Evolutionary conservation across 2,888 invertebrate species (phyloP), one percentile per base, ranked within the genome.

Genomic region (Anodontia alba): DNA sequence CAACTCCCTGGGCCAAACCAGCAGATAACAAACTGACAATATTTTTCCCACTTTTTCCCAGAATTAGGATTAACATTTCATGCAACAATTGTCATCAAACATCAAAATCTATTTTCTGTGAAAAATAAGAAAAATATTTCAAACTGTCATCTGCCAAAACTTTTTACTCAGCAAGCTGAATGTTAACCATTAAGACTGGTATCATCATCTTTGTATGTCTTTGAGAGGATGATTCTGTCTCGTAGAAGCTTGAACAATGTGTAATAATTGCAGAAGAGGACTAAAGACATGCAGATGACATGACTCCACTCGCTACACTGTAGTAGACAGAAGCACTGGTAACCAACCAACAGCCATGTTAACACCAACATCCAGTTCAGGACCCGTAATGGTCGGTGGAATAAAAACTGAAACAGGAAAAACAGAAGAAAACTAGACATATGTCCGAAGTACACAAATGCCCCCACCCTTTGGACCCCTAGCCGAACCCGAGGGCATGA

Each of bases 241-340:
- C 99, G 96, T 42, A 97, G 96, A 88, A 98, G 95, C 95, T 98
- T 98, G 94, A 98, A 99, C 66, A 99, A 95, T 0, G 98, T 97
- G 92, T 97, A 97, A 95, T 98, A 98, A 95, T 98, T 99, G 84
- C 97, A 97, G 92, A 98, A 97, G 46, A 98, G 96, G 68, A 99
- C 95, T 80, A 98, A 96, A 7, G 97, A 96, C 90, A 98, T 96
- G 1, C 98, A 97, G 68, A 99, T 94, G 81, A 98, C 96, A 93
- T 98, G 97, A 95, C 98, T 97, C 99, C 99, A 99, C 89, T 98
- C 97, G 51, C 96, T 96, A 23, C 97, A 96, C 86, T 97, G 96
- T 89, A 97, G 96, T 17, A 99, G 95, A 43, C 98, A 95, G 73
- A 97, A 96, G 79, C 99, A 95, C 94, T 98, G 97, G 68, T 97